phyloP scores from a whole-genome alignment of 2,113 vertebrate species.

The Probosciger aterrimus region DNA sequence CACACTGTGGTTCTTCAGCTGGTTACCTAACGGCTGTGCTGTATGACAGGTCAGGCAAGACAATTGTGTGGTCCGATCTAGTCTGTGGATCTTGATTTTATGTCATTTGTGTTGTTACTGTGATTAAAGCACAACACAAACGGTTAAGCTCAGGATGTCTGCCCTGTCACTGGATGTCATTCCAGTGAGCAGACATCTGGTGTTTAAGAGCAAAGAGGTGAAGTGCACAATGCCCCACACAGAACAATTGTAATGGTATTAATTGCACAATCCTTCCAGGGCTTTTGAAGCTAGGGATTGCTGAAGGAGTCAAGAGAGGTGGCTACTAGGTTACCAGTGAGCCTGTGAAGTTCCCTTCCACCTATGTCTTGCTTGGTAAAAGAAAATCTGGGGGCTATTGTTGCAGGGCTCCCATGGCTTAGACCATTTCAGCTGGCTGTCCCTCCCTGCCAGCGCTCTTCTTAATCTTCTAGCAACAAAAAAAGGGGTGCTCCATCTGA shows the following conservation, averaged over 20 bases:
- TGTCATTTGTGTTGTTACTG: not conserved
- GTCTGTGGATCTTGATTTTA: not conserved
- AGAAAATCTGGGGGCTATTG: not conserved
- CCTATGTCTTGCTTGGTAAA: not conserved
- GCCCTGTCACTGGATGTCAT: not conserved
- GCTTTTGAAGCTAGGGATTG: not conserved
- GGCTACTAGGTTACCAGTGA: not conserved
- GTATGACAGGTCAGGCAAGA: not conserved
- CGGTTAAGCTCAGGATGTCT: not conserved
- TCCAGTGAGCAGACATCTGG: not conserved
- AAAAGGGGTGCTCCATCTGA: not conserved
- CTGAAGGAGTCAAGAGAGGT: not conserved
- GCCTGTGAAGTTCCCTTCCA: not conserved
- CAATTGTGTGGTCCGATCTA: not conserved
- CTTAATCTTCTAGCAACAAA: not conserved
- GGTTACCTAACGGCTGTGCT: not conserved
- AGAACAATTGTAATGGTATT: not conserved
- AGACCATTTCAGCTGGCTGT: not conserved
- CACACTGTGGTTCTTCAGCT: accelerated
- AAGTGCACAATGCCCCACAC: not conserved
- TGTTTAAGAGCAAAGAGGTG: not conserved
- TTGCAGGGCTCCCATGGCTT: not conserved
- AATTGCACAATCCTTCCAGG: not conserved
- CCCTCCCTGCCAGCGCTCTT: not conserved
- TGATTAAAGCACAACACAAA: not conserved